A percentile compares a stretch with the other conserved stretches of the same genome.
Conservation (phyloP, 2,888 invertebrate genomes). For the Drosophila setosimentum region DNA sequence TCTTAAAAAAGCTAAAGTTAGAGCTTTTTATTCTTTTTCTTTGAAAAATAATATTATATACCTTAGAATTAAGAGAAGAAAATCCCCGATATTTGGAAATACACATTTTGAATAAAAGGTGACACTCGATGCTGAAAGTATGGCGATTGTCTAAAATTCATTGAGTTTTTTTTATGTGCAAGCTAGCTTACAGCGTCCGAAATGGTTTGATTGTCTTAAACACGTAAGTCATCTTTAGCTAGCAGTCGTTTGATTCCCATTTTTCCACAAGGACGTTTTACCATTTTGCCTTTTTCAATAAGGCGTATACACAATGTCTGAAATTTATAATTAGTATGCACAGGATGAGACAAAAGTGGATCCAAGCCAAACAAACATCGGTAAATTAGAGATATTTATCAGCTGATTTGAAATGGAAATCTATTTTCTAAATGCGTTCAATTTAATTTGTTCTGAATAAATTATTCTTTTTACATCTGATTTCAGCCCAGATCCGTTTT, state of each 20-base stretch:
- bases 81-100: too few relatives aligned
- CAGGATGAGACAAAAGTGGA: conserved; percentile 15
- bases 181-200: neutral
- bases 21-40: neutral
- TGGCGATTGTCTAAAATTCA: neutral
- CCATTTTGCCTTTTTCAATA: conserved; percentile 10
- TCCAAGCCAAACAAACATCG: neutral
- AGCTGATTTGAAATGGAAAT: neutral
- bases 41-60: neutral
- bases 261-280: conserved; percentile 21
- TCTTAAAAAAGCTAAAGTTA: neutral
- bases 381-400: neutral
- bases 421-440: neutral
- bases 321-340: conserved; percentile 63
- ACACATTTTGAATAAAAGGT: too few relatives aligned
- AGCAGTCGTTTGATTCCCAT: conserved; percentile 32
- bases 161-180: neutral
- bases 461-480: neutral
- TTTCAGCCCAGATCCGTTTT: neutral
- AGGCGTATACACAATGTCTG: conserved; percentile 54
- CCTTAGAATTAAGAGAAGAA: too few relatives aligned
- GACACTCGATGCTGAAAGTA: neutral
- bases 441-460: neutral
- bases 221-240: conserved; percentile 24
- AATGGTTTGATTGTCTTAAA: neutral